Evolutionary conservation across 2,113 vertebrate genomes (phyloP), one percentile per base, ranked within the genome.

Genomic region (Calypte anna): DNA sequence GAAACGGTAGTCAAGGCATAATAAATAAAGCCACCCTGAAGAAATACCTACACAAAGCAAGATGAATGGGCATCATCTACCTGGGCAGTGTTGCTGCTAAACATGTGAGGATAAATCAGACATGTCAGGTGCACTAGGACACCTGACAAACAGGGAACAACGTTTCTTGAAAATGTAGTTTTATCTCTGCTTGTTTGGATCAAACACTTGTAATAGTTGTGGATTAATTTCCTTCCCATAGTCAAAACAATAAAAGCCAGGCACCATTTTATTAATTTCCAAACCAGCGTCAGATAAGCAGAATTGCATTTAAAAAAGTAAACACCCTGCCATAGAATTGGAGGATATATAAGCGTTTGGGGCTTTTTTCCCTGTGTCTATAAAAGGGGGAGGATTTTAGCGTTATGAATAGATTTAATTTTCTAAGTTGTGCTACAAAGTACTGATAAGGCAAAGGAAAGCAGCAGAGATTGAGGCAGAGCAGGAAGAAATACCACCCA

Each of bases 401-500:
- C 66, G 54, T 90, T 95, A 82, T 96, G 90, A 96, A 96, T 86
- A 96, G 96, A 96, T 94, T 96, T 95, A 64, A 83, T 96, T 96
- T 95, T 95, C 57, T 81, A 91, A 93, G 88, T 93, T 88, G 90
- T 93, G 79, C 91, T 94, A 96, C 64, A 90, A 95, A 96, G 90
- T 85, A 86, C 90, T 95, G 94, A 96, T 96, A 97, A 94, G 96
- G 88, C 93, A 88, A 95, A 7, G 94, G 80, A 97, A 97, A 94
- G 80, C 91, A 93, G 91, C 80, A 83, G 76, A 95, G 85, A 96
- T 62, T 93, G 93, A 95, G 69, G 93, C 88, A 96, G 82, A 97
- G 86, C 88, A 96, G 96, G 95, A 97, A 95, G 88, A 94, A 97
- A 96, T 95, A 93, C 93, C 96, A 94, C 91, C 96, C 91, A 86